Evolutionary conservation across 2,888 invertebrate genomes (phyloP).

Genomic region (Pyrrhopygopsis socrates): DNA sequence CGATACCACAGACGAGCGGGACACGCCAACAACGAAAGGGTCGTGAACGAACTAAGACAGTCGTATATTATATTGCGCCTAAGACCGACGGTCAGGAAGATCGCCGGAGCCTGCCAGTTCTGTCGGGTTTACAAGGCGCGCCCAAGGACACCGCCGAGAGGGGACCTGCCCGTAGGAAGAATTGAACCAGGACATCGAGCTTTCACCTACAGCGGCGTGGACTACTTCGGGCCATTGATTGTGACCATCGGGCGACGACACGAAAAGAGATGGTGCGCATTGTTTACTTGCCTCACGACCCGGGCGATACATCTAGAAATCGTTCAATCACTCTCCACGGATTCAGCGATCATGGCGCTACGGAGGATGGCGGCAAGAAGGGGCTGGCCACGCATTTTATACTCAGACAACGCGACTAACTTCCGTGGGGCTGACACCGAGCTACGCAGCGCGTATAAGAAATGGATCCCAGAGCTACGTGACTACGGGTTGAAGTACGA

Average conservation of each 20-base stretch:
- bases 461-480: not conserved
- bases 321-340: conserved; percentile 43
- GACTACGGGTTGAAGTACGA: not conserved
- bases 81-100: not conserved
- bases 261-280: conserved; percentile 30
- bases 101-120: too few species aligned
- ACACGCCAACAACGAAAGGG: not conserved
- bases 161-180: not conserved
- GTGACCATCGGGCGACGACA: conserved; percentile 58
- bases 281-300: conserved; percentile 44
- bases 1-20: not conserved
- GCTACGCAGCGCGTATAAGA: not conserved
- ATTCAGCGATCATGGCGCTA: conserved; percentile 79
- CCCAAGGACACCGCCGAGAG: not conserved
- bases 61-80: not conserved
- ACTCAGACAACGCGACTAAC: conserved; percentile 77
- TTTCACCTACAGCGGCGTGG: conserved; percentile 40
- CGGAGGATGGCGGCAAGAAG: conserved; percentile 77
- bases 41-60: not conserved
- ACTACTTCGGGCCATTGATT: conserved; percentile 69
- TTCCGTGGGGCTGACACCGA: conserved; percentile 72
- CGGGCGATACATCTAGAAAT: conserved; percentile 50
- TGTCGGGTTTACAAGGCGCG: not conserved
- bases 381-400: conserved; percentile 64
- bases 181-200: not conserved